These are phyloP conservation scores for Hyles euphorbiae DNA, from an alignment of 1,140 invertebrate genomes.

Conservation along the genomic window DNA sequence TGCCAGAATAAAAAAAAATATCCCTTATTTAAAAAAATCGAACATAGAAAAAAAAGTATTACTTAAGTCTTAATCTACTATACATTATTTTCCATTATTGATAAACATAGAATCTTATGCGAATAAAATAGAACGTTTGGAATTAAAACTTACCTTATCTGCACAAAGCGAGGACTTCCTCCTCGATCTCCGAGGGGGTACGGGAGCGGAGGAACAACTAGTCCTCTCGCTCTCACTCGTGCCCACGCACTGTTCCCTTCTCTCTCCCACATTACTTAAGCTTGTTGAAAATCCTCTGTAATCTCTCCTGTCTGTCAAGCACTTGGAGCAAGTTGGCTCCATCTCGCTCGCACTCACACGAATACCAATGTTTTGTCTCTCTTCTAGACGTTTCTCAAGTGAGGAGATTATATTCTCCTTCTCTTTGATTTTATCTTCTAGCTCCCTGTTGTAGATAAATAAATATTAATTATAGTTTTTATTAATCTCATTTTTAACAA, in stretches of 20 bases:
- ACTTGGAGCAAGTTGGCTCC: constrained; percentile 30
- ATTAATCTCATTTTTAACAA: background rate
- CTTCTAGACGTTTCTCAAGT: constrained; percentile 17
- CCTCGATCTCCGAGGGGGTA: constrained; percentile 29
- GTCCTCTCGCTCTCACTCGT: constrained; percentile 27
- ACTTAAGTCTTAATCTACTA: too few species aligned
- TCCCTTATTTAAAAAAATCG: too few species aligned
- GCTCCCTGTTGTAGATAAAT: constrained; percentile 27
- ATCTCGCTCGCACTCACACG: constrained; percentile 15
- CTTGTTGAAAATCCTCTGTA: background rate
- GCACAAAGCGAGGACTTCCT: constrained; percentile 22
- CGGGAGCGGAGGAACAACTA: constrained; percentile 32
- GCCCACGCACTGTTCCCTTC: constrained; percentile 8
- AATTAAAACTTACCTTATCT: constrained; percentile 21
- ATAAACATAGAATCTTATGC: too few species aligned
- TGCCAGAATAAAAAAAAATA: too few species aligned
- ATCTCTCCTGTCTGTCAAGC: constrained; percentile 6
- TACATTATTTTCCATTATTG: too few species aligned
- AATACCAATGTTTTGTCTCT: constrained; percentile 3
- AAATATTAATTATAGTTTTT: background rate
- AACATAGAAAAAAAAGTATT: too few species aligned
- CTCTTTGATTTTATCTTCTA: constrained; percentile 39
- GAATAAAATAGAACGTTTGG: too few species aligned
- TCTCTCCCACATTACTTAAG: constrained; percentile 7
- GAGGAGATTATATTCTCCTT: constrained; percentile 30